Percentiles rank a stretch among this genome's conserved stretches.
Conservation (phyloP, 2,113 vertebrate species). For the Saguinus midas region DNA sequence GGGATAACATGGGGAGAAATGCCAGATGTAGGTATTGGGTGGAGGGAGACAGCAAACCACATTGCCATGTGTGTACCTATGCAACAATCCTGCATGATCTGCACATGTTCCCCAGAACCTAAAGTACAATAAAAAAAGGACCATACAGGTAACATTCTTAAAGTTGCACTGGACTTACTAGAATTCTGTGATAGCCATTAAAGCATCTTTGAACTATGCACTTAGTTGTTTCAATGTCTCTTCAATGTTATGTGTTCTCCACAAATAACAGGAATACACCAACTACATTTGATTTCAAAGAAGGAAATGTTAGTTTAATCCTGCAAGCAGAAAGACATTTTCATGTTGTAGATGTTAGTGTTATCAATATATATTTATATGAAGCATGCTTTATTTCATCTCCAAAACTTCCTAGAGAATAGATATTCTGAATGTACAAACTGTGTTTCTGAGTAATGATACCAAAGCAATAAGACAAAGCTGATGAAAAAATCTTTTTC, state of each 20-base stretch:
- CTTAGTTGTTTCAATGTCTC: conserved; percentile 94
- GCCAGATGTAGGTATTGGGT: too few relatives aligned
- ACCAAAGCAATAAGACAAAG: conserved; percentile 93
- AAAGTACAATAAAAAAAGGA: conserved; percentile 82
- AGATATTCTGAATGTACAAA: conserved; percentile 91
- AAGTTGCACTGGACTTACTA: conserved; percentile 92
- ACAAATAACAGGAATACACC: conserved; percentile 98
- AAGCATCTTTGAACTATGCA: conserved; percentile 92
- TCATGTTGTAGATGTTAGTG: conserved; percentile 94
- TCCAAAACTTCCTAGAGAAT: conserved; percentile 93
- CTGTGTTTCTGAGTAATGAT: conserved; percentile 93
- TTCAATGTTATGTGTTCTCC: conserved; percentile 96
- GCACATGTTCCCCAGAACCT: too few relatives aligned
- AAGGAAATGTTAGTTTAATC: conserved; percentile 96
- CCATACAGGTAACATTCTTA: conserved; percentile 96
- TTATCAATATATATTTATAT: conserved; percentile 94
- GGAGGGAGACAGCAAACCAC: too few relatives aligned
- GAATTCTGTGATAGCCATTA: conserved; percentile 98
- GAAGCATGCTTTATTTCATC: conserved; percentile 95
- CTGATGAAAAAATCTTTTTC: conserved; percentile 88
- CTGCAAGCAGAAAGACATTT: conserved; percentile 96
- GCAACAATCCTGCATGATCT: too few relatives aligned
- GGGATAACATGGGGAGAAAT: too few relatives aligned
- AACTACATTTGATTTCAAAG: conserved; percentile 97
- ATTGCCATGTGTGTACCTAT: too few relatives aligned